Evolutionary conservation across 2,113 vertebrate genomes (phyloP).

Genomic region (Dipodomys spectabilis): DNA sequence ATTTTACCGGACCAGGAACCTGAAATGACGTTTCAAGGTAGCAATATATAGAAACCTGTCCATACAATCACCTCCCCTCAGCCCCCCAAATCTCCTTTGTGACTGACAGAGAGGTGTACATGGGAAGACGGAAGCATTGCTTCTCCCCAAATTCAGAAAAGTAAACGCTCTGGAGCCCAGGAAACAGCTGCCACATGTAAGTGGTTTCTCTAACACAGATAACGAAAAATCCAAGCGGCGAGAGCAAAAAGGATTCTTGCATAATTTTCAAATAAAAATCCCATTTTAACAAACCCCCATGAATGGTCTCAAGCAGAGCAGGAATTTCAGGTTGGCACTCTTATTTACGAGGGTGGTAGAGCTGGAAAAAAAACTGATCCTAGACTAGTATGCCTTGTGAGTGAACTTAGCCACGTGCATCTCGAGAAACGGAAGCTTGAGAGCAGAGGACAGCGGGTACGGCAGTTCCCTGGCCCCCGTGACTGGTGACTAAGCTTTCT

Average conservation of each 20-base stretch:
- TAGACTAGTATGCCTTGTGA: background rate
- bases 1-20: background rate
- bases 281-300: background rate
- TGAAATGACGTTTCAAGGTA: slow-evolving; percentile 25
- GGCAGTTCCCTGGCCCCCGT: background rate
- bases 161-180: background rate
- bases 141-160: background rate
- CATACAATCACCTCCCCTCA: background rate
- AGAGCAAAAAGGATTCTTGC: background rate
- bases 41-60: slow-evolving; percentile 38
- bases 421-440: background rate
- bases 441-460: too few species aligned
- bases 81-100: background rate
- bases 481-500: background rate
- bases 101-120: background rate
- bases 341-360: background rate
- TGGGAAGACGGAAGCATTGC: background rate
- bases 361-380: background rate
- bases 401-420: too few species aligned
- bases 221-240: background rate
- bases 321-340: background rate
- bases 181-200: background rate
- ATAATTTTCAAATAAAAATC: background rate
- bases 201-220: background rate
- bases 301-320: background rate